A percentile compares a stretch with the other conserved stretches of the same genome.
phyloP scores from a whole-genome alignment of 2,888 invertebrate species.

The Ormyrus pomaceus region DNA sequence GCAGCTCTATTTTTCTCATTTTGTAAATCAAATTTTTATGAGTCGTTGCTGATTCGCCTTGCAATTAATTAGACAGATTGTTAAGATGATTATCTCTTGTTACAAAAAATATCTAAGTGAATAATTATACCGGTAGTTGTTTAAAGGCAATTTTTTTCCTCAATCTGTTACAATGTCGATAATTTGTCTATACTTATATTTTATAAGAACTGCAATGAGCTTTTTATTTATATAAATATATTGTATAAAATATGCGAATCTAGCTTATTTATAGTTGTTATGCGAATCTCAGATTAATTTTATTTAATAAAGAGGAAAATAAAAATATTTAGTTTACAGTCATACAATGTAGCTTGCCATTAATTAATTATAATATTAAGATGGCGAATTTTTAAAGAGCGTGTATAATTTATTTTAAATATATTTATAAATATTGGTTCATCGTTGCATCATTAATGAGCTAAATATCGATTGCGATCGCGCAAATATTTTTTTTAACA shows the following conservation, averaged over 20 bases:
- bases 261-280: conserved; percentile 45
- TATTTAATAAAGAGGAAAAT: conserved; percentile 29
- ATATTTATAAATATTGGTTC: conserved; percentile 44
- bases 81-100: conserved; percentile 45
- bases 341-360: conserved; percentile 45
- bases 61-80: conserved; percentile 24
- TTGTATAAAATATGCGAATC: conserved; percentile 1
- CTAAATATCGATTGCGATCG: conserved; percentile 6
- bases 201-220: conserved; percentile 39
- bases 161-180: conserved; percentile 38
- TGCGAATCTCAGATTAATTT: conserved; percentile 50
- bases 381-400: conserved; percentile 25
- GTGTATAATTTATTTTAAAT: conserved; percentile 49
- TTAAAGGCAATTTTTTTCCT: conserved; percentile 19
- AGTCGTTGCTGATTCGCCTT: conserved; percentile 24
- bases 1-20: conserved; percentile 15
- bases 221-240: conserved; percentile 50
- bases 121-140: conserved; percentile 25
- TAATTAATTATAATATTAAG: conserved; percentile 33
- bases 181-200: conserved; percentile 40
- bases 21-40: conserved; percentile 50
- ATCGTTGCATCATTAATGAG: conserved; percentile 6
- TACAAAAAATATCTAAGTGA: conserved; percentile 18
- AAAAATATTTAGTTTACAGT: conserved; percentile 38
- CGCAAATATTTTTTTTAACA: conserved; percentile 16